These are phyloP conservation scores for Scomber japonicus DNA, from an alignment of 2,113 vertebrate species.

Conservation along the genomic window DNA sequence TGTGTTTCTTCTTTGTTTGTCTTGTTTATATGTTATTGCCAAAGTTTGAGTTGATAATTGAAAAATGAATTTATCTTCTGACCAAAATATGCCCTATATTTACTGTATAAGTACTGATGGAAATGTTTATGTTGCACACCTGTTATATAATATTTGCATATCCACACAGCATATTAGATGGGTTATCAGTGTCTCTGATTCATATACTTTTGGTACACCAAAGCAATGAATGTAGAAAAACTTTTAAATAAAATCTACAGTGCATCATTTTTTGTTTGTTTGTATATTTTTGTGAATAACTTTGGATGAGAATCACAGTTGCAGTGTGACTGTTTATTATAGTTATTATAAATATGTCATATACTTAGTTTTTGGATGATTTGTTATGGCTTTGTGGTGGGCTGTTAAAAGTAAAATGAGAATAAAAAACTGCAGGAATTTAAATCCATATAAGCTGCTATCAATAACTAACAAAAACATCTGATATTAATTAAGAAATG, in stretches of 20 bases:
- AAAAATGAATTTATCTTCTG: neutral
- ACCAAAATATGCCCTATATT: constrained; percentile 14
- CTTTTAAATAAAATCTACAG: constrained; percentile 34
- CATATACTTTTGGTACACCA: neutral
- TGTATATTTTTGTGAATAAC: no score
- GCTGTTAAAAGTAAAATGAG: no score
- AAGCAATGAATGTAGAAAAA: constrained; percentile 37
- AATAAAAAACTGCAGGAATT: neutral
- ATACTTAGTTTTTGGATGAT: neutral
- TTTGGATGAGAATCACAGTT: no score
- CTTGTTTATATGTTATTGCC: neutral
- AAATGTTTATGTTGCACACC: neutral
- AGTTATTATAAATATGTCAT: no score
- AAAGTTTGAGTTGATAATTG: neutral
- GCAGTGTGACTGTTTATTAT: no score
- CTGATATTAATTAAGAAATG: neutral
- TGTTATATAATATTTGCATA: neutral
- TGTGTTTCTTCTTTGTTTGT: constrained; percentile 30
- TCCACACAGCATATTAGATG: neutral
- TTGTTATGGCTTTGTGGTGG: neutral
- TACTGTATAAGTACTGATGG: neutral
- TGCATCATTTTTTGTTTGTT: neutral
- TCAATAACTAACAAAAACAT: neutral
- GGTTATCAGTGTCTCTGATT: constrained; percentile 1
- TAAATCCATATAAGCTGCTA: neutral